Evolutionary conservation across 2,888 invertebrate species (phyloP).

Genomic region (Ganaspis brasiliensis): DNA sequence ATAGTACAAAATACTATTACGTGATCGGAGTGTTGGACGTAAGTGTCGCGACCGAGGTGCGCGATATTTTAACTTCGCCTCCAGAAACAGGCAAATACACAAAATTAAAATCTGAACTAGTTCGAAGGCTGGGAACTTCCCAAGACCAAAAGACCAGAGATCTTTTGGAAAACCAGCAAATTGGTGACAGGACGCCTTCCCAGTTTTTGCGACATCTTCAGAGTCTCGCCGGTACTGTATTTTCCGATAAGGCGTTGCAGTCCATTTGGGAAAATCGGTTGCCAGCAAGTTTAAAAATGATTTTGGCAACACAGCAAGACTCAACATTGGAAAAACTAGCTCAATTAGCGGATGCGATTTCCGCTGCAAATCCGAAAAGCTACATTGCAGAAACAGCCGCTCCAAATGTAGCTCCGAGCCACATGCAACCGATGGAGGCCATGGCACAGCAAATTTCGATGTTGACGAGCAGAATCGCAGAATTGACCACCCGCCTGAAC

Average conservation of each 20-base stretch:
- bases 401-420: no score
- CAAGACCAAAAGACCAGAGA: neutral
- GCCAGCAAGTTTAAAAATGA: no score
- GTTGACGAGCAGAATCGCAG: no score
- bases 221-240: conserved; percentile 51
- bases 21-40: neutral
- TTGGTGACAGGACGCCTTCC: conserved; percentile 60
- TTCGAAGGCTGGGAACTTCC: neutral
- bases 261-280: no score
- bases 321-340: neutral
- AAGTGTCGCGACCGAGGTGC: neutral
- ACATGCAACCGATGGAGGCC: no score
- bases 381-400: neutral
- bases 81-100: neutral
- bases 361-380: neutral
- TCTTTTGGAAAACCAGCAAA: no score
- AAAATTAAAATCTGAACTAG: neutral
- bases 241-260: conserved; percentile 53
- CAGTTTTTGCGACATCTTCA: conserved; percentile 65
- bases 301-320: neutral
- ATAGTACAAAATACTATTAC: neutral
- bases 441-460: no score
- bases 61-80: neutral
- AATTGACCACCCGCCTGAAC: no score
- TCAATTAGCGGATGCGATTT: neutral